Evolutionary conservation across 2,113 vertebrate genomes (phyloP), one percentile per base, ranked within the genome.

Genomic region (Muscicapa adusta): DNA sequence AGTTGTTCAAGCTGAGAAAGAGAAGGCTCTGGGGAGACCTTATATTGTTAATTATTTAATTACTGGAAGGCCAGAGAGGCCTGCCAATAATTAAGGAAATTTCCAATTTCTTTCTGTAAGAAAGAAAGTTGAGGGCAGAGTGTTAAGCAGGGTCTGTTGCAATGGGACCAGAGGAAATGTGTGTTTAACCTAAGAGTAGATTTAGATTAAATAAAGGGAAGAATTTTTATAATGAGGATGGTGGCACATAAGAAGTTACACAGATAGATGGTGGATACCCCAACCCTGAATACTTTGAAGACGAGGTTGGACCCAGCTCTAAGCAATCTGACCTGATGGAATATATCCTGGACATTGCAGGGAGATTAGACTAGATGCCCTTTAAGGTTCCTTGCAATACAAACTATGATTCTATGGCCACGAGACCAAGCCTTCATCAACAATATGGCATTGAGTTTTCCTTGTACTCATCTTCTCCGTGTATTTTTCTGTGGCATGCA

Each of bases 61-160:
- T 58, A 47, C 8, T 34, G 72, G 19, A 47, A 28, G 40, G 10
- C 10, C 0, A 0, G 6, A 33, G 5, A 29, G 6, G 17, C 4
- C 11, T 67, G 50, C 14, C 8, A 50, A 8, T 26, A 42, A 19
- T 58, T 50, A 36, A 22, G 34, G 33, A 43, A 22, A 31, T 51
- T 51, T 29, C 9, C 17, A 29, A 28, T 51, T 51, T 51, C 50
- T 51, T 51, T 51, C 25, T 18, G 16, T 18, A 38, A 60, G 53
- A 60, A 43, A 58, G 40, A 26, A 76, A 43, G 11, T 5, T 51
- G 7, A 12, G 20, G 25, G 5, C 8, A 50, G 31, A 60, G 9
- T 26, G 26, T 26, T 58, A 50, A 43, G 14, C 16, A 25, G 17
- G 13, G 6, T 58, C 31, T 51, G 20, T 36, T 36, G 18, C 31